phyloP scores from a whole-genome alignment of 2,888 invertebrate genomes.

The Spisula solida region DNA sequence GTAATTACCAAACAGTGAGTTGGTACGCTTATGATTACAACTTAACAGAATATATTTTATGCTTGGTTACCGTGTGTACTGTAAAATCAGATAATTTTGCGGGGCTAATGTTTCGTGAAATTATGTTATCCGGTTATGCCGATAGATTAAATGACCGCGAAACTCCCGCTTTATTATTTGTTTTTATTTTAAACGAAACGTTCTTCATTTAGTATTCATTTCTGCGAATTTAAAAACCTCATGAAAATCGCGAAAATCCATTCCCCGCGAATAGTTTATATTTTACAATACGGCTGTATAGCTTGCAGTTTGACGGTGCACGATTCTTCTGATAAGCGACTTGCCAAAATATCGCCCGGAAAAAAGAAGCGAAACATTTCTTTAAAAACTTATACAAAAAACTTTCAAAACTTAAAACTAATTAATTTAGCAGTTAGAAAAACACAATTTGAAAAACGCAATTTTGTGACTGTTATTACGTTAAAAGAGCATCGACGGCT shows the following conservation, averaged over 20 bases:
- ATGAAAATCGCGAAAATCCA: too few species aligned
- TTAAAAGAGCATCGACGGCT: neutral
- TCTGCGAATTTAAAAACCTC: too few species aligned
- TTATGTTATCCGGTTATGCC: too few species aligned
- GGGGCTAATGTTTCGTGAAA: too few species aligned
- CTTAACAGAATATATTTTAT: neutral
- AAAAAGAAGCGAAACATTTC: neutral
- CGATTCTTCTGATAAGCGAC: neutral
- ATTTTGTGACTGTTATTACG: neutral
- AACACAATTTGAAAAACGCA: neutral
- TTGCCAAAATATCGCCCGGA: neutral
- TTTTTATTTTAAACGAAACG: too few species aligned
- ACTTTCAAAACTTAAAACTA: neutral
- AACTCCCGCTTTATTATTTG: too few species aligned
- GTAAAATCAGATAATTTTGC: too few species aligned
- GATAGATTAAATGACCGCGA: too few species aligned
- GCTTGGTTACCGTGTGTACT: neutral
- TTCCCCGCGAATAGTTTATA: too few species aligned
- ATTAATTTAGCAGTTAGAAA: slow-evolving; percentile 1
- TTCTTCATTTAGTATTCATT: too few species aligned
- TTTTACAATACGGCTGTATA: too few species aligned
- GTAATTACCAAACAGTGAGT: neutral
- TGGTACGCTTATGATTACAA: neutral
- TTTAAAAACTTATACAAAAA: neutral
- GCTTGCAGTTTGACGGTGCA: neutral